Base-by-base conservation (phyloP, 2,888 invertebrate species). In the Tillus elongatus region DNA sequence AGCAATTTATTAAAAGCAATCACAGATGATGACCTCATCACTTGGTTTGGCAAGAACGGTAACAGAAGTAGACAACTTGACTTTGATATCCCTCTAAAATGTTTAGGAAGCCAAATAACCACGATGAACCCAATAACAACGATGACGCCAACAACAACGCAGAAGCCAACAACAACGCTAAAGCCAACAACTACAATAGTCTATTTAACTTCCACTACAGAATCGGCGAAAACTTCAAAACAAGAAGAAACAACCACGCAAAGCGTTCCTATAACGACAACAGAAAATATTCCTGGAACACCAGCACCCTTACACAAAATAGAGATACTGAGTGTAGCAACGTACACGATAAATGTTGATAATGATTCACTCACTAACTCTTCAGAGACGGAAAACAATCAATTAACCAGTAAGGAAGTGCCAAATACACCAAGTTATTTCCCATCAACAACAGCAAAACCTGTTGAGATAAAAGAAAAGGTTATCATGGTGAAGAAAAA, bases 11-110 rank as follows among this genome's bases (percentile, higher is more conserved):
- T 78, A 1, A 67, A 70, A 49, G 75, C 74, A 4, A 75, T 77
- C 15, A 75, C 75, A 9, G 76, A 76, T 36, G 78, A 78, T 47
- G 78, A 78, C 51, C 68, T 77, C 12, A 75, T 77, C 15, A 78
- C 77, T 2, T 78, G 78, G 78, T 78, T 78, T 49, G 77, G 77
- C 27, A 72, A 71, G 61, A 73, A 74, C 39, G 70, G 69, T 52
- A 72, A 68, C 44, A 62, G 16, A 15, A 33, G 27, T 15, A 26
- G 24, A 15, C 12, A 35, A 13, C 37, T 35, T n/a, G 14, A 26
- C 24, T 40, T 50, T 16, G 37, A 44, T 3, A 19, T 37, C 2
- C 41, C 47, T 1, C 31, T 28, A 27, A 44, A 37, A 28, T 52
- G 50, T 32, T 33, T 41, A 28, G 13, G 27, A 30, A 32, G 34